Evolutionary conservation across 30 jellyfish, hydroid and myxozoan species (phyloP).

Genomic region (Clytia hemisphaerica): DNA sequence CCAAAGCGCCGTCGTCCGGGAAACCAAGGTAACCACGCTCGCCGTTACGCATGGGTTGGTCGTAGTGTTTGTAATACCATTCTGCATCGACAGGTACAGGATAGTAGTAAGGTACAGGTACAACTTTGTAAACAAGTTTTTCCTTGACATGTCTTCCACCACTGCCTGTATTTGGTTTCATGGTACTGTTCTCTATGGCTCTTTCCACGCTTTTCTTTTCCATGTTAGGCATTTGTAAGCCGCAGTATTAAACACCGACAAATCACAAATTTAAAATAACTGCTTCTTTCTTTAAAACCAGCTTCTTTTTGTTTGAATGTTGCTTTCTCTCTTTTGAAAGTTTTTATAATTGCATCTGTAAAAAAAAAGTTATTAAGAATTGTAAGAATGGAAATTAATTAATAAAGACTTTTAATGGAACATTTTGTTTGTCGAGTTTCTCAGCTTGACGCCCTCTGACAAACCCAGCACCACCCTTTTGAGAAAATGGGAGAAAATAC

Average conservation of each 20-base stretch:
- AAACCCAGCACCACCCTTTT: too few relatives aligned
- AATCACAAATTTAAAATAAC: not conserved
- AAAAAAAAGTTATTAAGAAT: too few relatives aligned
- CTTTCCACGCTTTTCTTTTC: not conserved
- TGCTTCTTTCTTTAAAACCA: not conserved
- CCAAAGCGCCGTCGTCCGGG: too few relatives aligned
- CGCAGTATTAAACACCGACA: not conserved
- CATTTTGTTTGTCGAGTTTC: too few relatives aligned
- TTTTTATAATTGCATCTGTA: too few relatives aligned
- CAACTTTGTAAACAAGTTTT: slow-evolving; percentile 20
- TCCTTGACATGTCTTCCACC: too few relatives aligned
- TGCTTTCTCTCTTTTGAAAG: too few relatives aligned
- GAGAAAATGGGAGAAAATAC: too few relatives aligned
- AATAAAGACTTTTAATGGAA: too few relatives aligned
- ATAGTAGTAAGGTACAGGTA: slow-evolving; percentile 28
- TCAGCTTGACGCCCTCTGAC: too few relatives aligned
- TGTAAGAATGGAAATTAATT: too few relatives aligned
- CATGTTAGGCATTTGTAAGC: not conserved
- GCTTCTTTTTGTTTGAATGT: not conserved
- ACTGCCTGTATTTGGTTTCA: not conserved
- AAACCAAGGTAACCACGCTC: too few relatives aligned
- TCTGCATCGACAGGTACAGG: slow-evolving; percentile 44
- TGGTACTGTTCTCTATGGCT: not conserved
- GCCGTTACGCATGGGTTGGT: not conserved
- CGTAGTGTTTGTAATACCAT: slow-evolving; percentile 29